These are phyloP conservation scores for Microctenopoma steveboyesi DNA, from an alignment of 2,797 vertebrate species.

Conservation along the genomic window DNA sequence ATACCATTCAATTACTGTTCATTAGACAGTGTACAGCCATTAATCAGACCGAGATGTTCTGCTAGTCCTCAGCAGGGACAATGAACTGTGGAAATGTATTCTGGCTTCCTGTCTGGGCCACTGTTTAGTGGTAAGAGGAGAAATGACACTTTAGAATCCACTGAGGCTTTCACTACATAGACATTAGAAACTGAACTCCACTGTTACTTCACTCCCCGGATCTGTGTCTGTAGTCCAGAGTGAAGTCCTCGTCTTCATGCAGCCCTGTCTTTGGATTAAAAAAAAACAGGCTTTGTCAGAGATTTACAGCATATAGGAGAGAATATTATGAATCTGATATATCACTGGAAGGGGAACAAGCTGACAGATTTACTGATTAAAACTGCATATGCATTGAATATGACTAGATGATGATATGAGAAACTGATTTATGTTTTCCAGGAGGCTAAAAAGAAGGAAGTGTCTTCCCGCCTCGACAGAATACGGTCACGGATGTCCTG, in stretches of 20 bases:
- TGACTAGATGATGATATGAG: conserved; percentile 84
- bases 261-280: conserved; percentile 54
- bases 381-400: conserved; percentile 82
- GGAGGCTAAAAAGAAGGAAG: conserved; percentile 75
- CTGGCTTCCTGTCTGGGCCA: conserved; percentile 60
- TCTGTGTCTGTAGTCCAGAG: conserved; percentile 34
- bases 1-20: conserved; percentile 87
- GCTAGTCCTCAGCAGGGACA: conserved; percentile 73
- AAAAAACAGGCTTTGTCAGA: conserved; percentile 69
- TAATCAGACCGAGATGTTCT: conserved; percentile 83
- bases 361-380: conserved; percentile 83
- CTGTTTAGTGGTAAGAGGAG: conserved; percentile 57
- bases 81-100: conserved; percentile 76
- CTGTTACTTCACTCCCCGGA: conserved; percentile 31
- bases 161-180: conserved; percentile 45
- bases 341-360: conserved; percentile 71
- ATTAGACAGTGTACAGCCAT: conserved; percentile 83
- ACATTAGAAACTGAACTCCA: conserved; percentile 34
- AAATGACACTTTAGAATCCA: conserved; percentile 59
- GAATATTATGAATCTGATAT: conserved; percentile 79
- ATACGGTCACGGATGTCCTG: conserved; percentile 70
- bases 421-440: conserved; percentile 85
- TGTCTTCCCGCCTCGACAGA: conserved; percentile 59
- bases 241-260: conserved; percentile 54
- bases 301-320: conserved; percentile 76